These are phyloP conservation scores for Spinibarbus caldwelli DNA, from an alignment of 2,797 vertebrate genomes.

Conservation along the genomic window DNA sequence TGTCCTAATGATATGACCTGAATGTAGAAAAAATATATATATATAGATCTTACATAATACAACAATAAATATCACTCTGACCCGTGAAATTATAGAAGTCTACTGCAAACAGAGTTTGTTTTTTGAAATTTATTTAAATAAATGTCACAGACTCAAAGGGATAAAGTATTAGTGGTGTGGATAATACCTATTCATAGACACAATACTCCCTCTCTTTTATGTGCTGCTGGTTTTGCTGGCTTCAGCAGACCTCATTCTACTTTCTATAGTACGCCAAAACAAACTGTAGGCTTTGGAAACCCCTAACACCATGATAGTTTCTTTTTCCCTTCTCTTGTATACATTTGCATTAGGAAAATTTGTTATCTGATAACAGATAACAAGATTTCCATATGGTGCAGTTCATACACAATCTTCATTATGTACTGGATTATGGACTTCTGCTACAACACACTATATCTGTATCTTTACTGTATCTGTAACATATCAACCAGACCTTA, in stretches of 20 bases:
- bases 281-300: not conserved
- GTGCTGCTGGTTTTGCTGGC: constrained; percentile 7
- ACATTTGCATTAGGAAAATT: constrained; percentile 33
- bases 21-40: not conserved
- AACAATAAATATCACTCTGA: not conserved
- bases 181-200: constrained; percentile 9
- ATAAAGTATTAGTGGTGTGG: not conserved
- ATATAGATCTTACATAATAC: not conserved
- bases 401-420: not conserved
- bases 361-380: not conserved
- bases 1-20: not conserved
- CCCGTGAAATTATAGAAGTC: not conserved
- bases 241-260: not conserved
- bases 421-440: not conserved
- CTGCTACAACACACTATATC: not conserved
- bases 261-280: constrained; percentile 4
- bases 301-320: too few species aligned
- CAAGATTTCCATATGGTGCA: not conserved
- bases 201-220: not conserved
- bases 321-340: too few species aligned
- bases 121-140: not conserved
- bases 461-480: not conserved
- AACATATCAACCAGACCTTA: not conserved
- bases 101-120: not conserved
- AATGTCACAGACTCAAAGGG: not conserved